Evolutionary conservation across 2,113 vertebrate species (phyloP).

Genomic region (Sinocyclocheilus grahami): DNA sequence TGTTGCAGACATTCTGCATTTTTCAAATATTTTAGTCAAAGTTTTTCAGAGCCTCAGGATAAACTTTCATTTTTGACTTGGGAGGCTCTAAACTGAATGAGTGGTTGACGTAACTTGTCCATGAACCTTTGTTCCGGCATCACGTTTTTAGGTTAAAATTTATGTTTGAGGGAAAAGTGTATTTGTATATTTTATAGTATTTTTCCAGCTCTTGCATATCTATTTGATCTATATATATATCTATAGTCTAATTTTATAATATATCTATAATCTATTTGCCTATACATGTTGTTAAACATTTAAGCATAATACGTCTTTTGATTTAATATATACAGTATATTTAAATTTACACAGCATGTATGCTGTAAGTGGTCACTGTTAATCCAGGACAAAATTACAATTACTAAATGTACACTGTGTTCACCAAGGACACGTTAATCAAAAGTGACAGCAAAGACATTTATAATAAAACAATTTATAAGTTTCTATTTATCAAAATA

Average conservation of each 20-base stretch:
- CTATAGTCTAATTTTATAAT: too few relatives aligned
- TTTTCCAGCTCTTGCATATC: not conserved
- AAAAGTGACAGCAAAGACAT: too few relatives aligned
- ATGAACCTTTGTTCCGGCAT: not conserved
- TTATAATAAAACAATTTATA: too few relatives aligned
- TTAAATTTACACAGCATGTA: too few relatives aligned
- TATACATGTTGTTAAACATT: not conserved
- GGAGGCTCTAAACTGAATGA: not conserved
- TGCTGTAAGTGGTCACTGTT: too few relatives aligned
- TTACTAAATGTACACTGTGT: too few relatives aligned
- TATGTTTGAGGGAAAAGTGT: too few relatives aligned
- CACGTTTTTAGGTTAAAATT: not conserved
- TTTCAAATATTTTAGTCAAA: slow-evolving; percentile 7
- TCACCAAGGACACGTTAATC: too few relatives aligned
- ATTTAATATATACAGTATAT: not conserved
- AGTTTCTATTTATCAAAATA: too few relatives aligned
- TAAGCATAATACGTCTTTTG: not conserved
- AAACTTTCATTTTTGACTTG: not conserved
- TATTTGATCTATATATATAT: too few relatives aligned
- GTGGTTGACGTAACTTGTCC: not conserved
- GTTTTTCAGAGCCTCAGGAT: not conserved
- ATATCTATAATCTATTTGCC: not conserved
- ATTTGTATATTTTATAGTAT: not conserved
- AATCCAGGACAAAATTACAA: too few relatives aligned
- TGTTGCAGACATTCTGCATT: not conserved